Conservation (phyloP, 2,888 invertebrate genomes). For the Coelinius sp. region DNA sequence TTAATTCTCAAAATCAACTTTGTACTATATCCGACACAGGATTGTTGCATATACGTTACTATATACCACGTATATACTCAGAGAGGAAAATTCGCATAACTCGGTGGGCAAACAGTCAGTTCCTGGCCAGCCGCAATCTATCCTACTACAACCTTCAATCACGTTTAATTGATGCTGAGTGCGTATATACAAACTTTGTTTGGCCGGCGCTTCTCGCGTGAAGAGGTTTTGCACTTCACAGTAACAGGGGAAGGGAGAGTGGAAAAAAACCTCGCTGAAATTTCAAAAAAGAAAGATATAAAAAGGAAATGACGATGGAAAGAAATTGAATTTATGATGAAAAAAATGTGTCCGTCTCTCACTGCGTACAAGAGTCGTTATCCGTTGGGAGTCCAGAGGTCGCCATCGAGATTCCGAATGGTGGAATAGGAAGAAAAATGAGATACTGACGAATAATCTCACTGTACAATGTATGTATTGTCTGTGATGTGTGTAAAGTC, state of each 20-base stretch:
- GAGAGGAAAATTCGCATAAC: conserved; percentile 19
- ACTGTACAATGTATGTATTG: conserved; percentile 59
- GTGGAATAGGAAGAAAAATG: conserved; percentile 48
- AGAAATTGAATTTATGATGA: not conserved
- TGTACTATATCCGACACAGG: not conserved
- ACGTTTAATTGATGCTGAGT: conserved; percentile 27
- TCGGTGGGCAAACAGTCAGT: conserved; percentile 22
- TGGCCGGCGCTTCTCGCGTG: not conserved
- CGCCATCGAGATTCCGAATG: conserved; percentile 42
- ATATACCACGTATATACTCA: not conserved
- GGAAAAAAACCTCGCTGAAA: not conserved
- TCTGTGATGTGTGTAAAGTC: conserved; percentile 55
- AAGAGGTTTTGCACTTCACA: conserved; percentile 9
- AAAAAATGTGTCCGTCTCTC: not conserved
- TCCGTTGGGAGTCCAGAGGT: not conserved
- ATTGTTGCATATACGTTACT: not conserved
- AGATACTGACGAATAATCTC: conserved; percentile 57
- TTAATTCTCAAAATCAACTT: conserved; percentile 11
- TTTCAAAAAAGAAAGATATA: conserved; percentile 20
- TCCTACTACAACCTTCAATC: conserved; percentile 22
- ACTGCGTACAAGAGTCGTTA: not conserved
- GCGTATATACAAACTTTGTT: conserved; percentile 21
- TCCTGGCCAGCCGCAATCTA: conserved; percentile 9
- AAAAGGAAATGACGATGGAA: not conserved
- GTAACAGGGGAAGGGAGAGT: not conserved